A percentile compares a stretch with the other conserved stretches of the same genome.
These are phyloP conservation scores for Athene noctua DNA, from an alignment of 2,113 vertebrate genomes.

Conservation along the genomic window DNA sequence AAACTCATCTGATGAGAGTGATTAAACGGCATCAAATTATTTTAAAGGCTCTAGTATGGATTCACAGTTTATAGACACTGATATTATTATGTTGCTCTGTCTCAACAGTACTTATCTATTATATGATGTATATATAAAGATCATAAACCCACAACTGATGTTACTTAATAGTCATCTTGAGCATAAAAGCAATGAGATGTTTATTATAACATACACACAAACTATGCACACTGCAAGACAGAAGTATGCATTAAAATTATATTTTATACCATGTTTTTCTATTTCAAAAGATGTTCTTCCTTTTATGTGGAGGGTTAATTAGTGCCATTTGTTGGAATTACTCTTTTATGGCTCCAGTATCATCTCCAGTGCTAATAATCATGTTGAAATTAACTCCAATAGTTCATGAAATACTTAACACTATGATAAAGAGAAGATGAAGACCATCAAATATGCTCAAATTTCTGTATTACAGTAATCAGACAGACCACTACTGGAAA, in stretches of 20 bases:
- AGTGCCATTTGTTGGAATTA: slow-evolving; percentile 3
- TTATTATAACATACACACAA: background rate
- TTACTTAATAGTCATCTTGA: background rate
- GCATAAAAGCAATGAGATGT: background rate
- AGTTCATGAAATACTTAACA: background rate
- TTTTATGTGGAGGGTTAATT: background rate
- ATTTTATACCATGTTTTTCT: background rate
- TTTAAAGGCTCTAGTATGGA: background rate
- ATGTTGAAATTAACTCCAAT: background rate
- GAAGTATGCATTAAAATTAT: background rate
- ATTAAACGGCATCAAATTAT: background rate
- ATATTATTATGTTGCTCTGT: background rate
- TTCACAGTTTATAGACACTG: background rate
- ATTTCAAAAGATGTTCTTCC: background rate
- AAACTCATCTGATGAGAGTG: background rate
- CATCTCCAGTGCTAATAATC: background rate
- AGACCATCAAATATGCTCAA: background rate
- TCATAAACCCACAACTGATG: background rate
- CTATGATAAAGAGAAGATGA: background rate
- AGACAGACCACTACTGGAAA: background rate
- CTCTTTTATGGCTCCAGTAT: background rate
- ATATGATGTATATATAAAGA: background rate
- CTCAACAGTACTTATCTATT: background rate
- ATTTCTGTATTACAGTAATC: background rate
- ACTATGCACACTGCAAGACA: background rate